Conservation (phyloP, 2,888 invertebrate genomes). For the Rhagophthalmus giganteus region DNA sequence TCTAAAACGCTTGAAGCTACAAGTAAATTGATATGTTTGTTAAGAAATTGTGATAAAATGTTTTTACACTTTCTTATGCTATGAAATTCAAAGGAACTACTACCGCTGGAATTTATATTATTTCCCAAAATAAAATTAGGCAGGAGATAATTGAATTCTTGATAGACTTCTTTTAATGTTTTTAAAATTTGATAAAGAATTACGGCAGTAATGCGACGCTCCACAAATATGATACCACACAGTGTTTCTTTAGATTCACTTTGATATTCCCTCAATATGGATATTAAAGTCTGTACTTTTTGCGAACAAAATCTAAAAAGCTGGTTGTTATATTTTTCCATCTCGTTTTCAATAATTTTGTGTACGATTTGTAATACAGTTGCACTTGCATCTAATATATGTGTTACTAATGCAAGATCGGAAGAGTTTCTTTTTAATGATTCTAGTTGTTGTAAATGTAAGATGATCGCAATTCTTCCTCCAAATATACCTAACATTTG, state of each 20-base stretch:
- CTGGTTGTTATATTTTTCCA: slow-evolving; percentile 54
- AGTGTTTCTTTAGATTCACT: slow-evolving; percentile 56
- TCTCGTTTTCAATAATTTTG: slow-evolving; percentile 58
- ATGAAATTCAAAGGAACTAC: slow-evolving; percentile 60
- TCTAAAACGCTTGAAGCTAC: slow-evolving; percentile 82
- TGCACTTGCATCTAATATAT: slow-evolving; percentile 48
- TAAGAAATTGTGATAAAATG: slow-evolving; percentile 61
- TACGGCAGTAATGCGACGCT: slow-evolving; percentile 75
- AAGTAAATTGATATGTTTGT: slow-evolving; percentile 65
- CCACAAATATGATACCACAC: slow-evolving; percentile 73
- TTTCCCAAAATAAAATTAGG: slow-evolving; percentile 77
- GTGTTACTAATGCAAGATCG: slow-evolving; percentile 46
- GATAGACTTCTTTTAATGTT: slow-evolving; percentile 55
- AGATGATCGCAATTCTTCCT: slow-evolving; percentile 62
- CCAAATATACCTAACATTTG: slow-evolving; percentile 62
- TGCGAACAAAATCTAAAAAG: slow-evolving; percentile 65
- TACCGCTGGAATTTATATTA: slow-evolving; percentile 61
- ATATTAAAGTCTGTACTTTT: slow-evolving; percentile 67
- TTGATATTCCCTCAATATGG: slow-evolving; percentile 64
- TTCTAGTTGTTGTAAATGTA: slow-evolving; percentile 66
- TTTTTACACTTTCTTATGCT: slow-evolving; percentile 57
- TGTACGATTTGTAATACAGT: slow-evolving; percentile 57
- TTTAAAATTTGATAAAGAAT: slow-evolving; percentile 70
- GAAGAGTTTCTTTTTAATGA: slow-evolving; percentile 60
- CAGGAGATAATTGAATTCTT: slow-evolving; percentile 62